Percentiles rank a stretch among this genome's conserved stretches.
Evolutionary conservation across 2,888 invertebrate species (phyloP).

Genomic region (Meganola albula): DNA sequence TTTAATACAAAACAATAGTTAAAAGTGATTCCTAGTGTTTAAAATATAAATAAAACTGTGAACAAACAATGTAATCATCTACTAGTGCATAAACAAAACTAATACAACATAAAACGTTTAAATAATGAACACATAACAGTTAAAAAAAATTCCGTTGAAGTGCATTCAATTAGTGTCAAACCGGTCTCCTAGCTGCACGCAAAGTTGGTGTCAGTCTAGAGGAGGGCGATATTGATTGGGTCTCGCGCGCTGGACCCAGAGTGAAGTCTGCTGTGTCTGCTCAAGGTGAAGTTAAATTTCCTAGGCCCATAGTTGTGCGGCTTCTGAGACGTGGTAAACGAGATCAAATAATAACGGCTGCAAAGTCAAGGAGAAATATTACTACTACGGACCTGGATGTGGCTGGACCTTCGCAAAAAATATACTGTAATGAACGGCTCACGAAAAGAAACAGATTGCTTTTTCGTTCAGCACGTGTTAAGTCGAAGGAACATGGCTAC

Average conservation of each 20-base stretch:
- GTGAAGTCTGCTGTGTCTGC: neutral
- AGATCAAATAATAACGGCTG: neutral
- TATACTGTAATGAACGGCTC: conserved; percentile 4
- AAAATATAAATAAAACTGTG: no score
- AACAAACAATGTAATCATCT: no score
- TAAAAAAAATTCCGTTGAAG: no score
- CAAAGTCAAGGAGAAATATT: neutral
- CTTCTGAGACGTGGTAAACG: neutral
- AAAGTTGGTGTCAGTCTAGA: neutral
- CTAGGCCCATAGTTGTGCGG: neutral
- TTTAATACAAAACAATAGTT: no score
- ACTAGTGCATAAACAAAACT: no score
- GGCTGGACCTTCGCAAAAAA: neutral
- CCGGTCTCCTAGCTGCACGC: neutral
- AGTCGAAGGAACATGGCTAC: no score
- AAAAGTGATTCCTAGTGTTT: no score
- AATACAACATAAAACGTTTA: no score
- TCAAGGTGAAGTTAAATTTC: neutral
- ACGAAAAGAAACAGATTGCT: conserved; percentile 9
- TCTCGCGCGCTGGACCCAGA: neutral
- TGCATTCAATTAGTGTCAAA: neutral
- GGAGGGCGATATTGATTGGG: neutral
- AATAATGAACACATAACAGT: no score
- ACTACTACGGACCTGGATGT: neutral
- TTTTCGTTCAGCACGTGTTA: no score